phyloP scores from a whole-genome alignment of 2,797 vertebrate genomes.

The Calcarius lapponicus region DNA sequence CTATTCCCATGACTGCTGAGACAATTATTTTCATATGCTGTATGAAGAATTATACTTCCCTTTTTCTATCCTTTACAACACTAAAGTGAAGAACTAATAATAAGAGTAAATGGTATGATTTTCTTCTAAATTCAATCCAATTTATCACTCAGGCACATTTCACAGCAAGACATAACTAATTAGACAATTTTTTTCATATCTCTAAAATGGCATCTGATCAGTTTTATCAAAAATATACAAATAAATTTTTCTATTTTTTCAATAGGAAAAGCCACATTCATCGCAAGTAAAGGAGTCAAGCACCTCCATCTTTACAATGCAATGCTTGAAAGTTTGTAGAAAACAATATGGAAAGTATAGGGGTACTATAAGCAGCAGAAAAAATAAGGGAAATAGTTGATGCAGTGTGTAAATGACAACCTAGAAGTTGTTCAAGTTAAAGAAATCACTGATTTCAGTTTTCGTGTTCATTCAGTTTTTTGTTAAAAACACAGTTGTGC shows the following conservation, averaged over 20 bases:
- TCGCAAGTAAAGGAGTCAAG: background rate
- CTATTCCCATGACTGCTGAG: background rate
- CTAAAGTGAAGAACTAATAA: background rate
- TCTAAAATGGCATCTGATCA: background rate
- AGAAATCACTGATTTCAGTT: background rate
- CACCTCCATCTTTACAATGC: background rate
- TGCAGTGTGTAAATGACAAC: background rate
- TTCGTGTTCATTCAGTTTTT: background rate
- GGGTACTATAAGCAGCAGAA: background rate
- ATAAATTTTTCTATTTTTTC: background rate
- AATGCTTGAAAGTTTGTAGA: background rate
- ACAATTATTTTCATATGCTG: background rate
- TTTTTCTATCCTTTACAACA: background rate
- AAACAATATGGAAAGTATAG: background rate
- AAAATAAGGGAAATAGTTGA: background rate
- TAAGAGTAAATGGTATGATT: background rate
- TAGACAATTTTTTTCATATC: background rate
- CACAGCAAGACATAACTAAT: background rate
- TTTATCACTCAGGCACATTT: background rate
- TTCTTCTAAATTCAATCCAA: background rate
- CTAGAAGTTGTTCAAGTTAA: background rate
- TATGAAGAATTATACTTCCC: background rate
- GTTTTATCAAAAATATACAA: background rate
- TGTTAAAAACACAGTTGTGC: background rate
- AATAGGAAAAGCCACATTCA: background rate